Evolutionary conservation across 2,797 vertebrate genomes (phyloP).

Genomic region (Chelmon rostratus): DNA sequence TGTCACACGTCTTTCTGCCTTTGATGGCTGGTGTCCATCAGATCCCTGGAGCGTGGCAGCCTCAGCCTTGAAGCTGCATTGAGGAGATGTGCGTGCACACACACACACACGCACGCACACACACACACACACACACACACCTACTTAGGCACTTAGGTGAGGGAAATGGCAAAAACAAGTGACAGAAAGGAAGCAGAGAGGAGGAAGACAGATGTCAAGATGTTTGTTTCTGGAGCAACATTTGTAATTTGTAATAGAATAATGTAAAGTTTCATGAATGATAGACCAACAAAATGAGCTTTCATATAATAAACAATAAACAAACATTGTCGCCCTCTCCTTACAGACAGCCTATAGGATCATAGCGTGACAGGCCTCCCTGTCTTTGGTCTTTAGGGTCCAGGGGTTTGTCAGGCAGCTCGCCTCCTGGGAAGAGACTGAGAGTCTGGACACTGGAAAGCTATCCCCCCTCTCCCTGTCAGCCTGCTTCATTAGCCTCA

Average conservation of each 20-base stretch:
- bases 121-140: constrained; percentile 29
- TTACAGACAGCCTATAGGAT: constrained; percentile 41
- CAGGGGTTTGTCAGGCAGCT: constrained; percentile 61
- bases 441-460: constrained; percentile 55
- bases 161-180: constrained; percentile 19
- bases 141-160: constrained; percentile 17
- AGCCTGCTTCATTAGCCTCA: constrained; percentile 65
- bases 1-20: constrained; percentile 73
- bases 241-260: neutral
- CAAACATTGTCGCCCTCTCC: constrained; percentile 8
- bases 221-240: constrained; percentile 3
- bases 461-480: constrained; percentile 49
- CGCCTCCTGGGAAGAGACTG: constrained; percentile 57
- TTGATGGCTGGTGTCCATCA: constrained; percentile 84
- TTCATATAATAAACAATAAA: neutral
- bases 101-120: constrained; percentile 25
- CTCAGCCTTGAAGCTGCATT: constrained; percentile 84
- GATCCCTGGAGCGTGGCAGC: constrained; percentile 83
- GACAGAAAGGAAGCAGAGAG: constrained; percentile 28
- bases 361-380: constrained; percentile 50
- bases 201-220: neutral
- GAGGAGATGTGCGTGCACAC: constrained; percentile 64
- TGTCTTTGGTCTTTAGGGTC: constrained; percentile 52
- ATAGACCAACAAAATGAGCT: neutral
- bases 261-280: neutral